Conservation (phyloP, 2,888 invertebrate genomes). For the Brenthis hecate region DNA sequence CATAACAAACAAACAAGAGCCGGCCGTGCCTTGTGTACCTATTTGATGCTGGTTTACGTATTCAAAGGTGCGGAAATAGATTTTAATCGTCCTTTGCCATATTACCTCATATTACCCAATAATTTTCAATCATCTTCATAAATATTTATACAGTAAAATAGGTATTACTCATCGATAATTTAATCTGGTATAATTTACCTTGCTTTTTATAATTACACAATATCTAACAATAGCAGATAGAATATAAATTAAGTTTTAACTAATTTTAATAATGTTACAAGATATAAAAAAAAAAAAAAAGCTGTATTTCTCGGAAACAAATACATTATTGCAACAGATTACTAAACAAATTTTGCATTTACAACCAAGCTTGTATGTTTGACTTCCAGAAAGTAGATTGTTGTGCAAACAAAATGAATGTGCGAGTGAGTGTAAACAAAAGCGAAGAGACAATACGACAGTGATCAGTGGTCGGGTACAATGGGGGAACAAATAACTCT, state of each 20-base stretch:
- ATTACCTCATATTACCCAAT: background rate
- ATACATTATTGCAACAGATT: background rate
- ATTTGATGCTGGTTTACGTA: constrained; percentile 15
- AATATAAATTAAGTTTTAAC: no score
- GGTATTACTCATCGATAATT: no score
- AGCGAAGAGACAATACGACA: constrained; percentile 73
- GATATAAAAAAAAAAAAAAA: no score
- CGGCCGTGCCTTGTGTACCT: constrained; percentile 15
- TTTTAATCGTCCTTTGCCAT: constrained; percentile 1
- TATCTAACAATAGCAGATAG: no score
- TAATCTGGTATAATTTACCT: no score
- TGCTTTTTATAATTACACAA: no score
- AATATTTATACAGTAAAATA: no score
- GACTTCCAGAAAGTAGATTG: constrained; percentile 55
- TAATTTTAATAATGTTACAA: no score
- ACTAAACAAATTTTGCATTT: background rate
- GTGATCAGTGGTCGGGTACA: constrained; percentile 69
- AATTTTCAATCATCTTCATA: background rate
- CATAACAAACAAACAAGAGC: constrained; percentile 64
- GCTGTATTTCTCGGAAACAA: no score
- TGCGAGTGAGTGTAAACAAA: constrained; percentile 73
- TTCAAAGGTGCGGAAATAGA: constrained; percentile 19
- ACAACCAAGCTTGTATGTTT: background rate
- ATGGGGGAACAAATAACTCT: constrained; percentile 76
- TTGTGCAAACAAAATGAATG: constrained; percentile 66